phyloP scores from a whole-genome alignment of 1,140 invertebrate species.

The Aethina tumida region DNA sequence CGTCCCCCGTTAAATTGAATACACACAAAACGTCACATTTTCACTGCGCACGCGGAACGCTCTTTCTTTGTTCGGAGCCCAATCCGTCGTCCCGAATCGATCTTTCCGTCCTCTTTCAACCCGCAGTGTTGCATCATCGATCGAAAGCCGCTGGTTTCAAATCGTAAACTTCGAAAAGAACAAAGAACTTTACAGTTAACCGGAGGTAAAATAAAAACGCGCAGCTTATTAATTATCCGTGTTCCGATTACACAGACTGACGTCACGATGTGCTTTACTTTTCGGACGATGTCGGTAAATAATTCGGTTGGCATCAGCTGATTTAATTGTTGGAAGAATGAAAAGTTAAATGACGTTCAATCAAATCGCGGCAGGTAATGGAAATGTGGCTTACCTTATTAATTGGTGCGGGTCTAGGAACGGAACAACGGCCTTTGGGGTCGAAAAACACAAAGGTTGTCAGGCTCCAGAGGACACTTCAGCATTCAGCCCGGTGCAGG shows the following conservation, averaged over 20 bases:
- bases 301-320: slow-evolving; percentile 9
- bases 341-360: slow-evolving; percentile 10
- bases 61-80: too few species aligned
- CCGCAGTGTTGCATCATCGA: slow-evolving; percentile 23
- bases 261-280: too few species aligned
- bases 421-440: slow-evolving; percentile 20
- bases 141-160: slow-evolving; percentile 18
- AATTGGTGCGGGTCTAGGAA: neutral
- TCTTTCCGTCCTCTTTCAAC: neutral
- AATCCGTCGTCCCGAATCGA: neutral
- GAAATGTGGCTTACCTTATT: slow-evolving; percentile 14
- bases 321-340: neutral
- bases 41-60: too few species aligned
- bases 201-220: too few species aligned
- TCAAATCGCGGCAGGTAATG: neutral
- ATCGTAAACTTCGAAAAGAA: slow-evolving; percentile 7
- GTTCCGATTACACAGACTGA: too few species aligned
- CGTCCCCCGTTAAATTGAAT: too few species aligned
- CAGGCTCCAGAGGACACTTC: slow-evolving; percentile 16
- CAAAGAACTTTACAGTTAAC: too few species aligned
- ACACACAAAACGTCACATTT: too few species aligned
- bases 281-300: neutral
- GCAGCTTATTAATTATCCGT: neutral
- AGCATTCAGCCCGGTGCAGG: slow-evolving; percentile 27
- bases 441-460: slow-evolving; percentile 21